Percentiles rank a stretch among this genome's conserved stretches.
These are phyloP conservation scores for Macquaria australasica DNA, from an alignment of 2,113 vertebrate genomes.

Conservation along the genomic window DNA sequence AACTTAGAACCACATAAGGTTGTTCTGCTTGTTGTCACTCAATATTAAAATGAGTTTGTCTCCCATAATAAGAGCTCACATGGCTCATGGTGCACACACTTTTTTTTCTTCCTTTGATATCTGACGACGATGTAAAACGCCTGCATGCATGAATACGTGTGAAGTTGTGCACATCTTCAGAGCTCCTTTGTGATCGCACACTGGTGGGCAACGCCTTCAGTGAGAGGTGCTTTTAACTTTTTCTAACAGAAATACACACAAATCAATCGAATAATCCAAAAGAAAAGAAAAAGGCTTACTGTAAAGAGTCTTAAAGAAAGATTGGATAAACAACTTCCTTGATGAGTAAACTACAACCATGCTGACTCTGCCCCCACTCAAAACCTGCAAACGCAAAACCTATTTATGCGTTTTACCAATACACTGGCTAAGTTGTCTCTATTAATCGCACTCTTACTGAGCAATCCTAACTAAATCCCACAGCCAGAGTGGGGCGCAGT, in stretches of 20 bases:
- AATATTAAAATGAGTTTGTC: background rate
- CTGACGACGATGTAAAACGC: background rate
- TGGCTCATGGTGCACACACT: background rate
- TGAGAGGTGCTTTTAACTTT: background rate
- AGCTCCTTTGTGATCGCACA: background rate
- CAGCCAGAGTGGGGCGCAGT: slow-evolving; percentile 49
- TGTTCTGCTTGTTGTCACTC: background rate
- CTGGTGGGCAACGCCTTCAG: background rate
- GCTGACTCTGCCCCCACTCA: background rate
- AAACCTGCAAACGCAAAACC: background rate
- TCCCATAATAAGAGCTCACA: background rate
- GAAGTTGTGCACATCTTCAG: background rate
- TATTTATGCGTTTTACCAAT: too few relatives aligned
- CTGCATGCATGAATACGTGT: background rate
- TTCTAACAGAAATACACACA: background rate
- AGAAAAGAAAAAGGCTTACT: too few relatives aligned
- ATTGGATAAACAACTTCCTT: background rate
- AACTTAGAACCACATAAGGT: background rate
- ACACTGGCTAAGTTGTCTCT: background rate
- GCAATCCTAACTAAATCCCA: background rate
- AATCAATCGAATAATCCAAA: background rate
- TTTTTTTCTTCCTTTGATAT: background rate
- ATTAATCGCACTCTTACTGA: background rate
- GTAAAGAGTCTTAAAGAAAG: background rate
- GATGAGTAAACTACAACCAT: background rate